Evolutionary conservation across 2,797 vertebrate species (phyloP), one percentile per base, ranked within the genome.

Genomic region (Lindbergichthys nudifrons): DNA sequence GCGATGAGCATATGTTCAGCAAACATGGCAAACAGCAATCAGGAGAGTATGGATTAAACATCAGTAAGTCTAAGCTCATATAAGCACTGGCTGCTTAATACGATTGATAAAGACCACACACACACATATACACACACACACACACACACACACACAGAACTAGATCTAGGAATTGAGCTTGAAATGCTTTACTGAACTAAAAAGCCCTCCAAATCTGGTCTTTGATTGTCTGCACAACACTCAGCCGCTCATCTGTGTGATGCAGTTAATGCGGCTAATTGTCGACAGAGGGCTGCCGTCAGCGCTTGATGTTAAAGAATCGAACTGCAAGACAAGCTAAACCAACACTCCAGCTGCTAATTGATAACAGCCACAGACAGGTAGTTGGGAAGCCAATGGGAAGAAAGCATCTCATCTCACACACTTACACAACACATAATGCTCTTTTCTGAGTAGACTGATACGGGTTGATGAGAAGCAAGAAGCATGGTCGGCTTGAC

Each of bases 261-360:
- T 68, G 57, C 60, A 52, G 67, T 53, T 82, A 80, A 82, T 73
- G 65, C 36, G 18, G 70, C 71, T 81, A 72, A 90, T 87, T 79
- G 82, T 66, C 76, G 46, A 58, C 63, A 10, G 43, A 62, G 51
- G 41, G 56, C 58, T 15, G 45, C 30, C 71, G 80, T 75, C 73
- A 63, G 70, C 56, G 64, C 73, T 70, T 45, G 60, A 68, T 65
- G 79, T 70, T 41, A 66, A 78, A 81, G 66, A 66, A 63, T 36
- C 11, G 1, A 73, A 80, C 59, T 51, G 73, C 61, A 70, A 56
- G 46, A 72, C 21, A n/a, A 63, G 36, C 66, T 73, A 59, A 86
- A 87, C 62, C 56, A 62, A 47, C 75, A 61, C 75, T 70, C 42
- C 60, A 19, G 56, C 74, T 2, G 70, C 26, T 47, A 19, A 84